Evolutionary conservation across 2,113 vertebrate genomes (phyloP), one percentile per base, ranked within the genome.

Genomic region (Chelonoidis abingdonii): DNA sequence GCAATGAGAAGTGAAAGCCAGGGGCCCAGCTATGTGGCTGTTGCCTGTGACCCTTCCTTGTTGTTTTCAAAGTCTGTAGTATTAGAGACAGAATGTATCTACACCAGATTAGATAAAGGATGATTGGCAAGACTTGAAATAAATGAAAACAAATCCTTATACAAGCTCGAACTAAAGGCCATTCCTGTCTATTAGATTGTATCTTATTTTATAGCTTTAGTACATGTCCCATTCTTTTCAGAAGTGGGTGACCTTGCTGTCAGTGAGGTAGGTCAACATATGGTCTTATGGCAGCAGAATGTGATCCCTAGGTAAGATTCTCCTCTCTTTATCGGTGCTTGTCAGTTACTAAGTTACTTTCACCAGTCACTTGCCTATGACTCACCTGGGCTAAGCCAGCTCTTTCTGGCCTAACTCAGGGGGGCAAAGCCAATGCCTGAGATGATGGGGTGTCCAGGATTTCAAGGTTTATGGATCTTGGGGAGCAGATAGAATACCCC

Each of bases 261-360:
- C n/a, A 38, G n/a, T 38, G 65, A 69, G 19, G 21, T 8, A 9
- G 1, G 2, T 62, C 65, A 88, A 9, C 44, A 27, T 8, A 24
- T 31, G 8, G 29, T 91, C 84, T 86, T 86, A 54, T 27, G 86
- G 89, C 83, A 80, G n/a, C 0, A 94, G 41, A 90, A 69, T 62
- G 83, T 93, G 89, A 93, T 92, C 93, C 93, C 91, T 90, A 88
- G 88, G 94, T 94, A 50, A 90, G 84, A 81, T 56, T 47, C 81
- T 11, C 47, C 22, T 4, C 8, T 91, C 38, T 59, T 94, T 93
- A 93, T 88, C 86, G 86, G 84, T 54, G 3, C 24, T 91, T 84
- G 76, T 89, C 83, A 88, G 52, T 90, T 47, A 90, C 75, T 91
- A 87, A 90, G 57, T 75, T 49, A 25, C 54, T 92, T 91, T 80